phyloP scores from a whole-genome alignment of 2,888 invertebrate genomes.

The Dasypolia templi region DNA sequence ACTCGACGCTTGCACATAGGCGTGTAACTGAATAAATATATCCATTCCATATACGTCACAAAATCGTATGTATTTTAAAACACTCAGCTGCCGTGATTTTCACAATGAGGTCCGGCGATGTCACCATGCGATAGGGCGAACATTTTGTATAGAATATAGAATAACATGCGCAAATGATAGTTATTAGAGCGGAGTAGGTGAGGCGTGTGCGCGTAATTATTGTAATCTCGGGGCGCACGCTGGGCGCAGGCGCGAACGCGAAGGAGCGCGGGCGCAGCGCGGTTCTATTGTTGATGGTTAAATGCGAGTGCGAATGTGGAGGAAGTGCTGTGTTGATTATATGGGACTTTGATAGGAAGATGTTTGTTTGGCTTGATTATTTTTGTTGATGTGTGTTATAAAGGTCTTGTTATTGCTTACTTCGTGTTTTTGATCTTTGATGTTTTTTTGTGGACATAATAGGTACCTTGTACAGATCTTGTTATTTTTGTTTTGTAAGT shows the following conservation, averaged over 20 bases:
- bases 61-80: slow-evolving; percentile 39
- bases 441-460: background rate
- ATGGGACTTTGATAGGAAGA: slow-evolving; percentile 24
- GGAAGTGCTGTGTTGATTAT: slow-evolving; percentile 47
- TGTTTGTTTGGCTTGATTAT: slow-evolving; percentile 20
- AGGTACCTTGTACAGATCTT: background rate
- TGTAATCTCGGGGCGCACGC: slow-evolving; percentile 84
- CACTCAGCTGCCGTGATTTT: slow-evolving; percentile 56
- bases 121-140: slow-evolving; percentile 81
- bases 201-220: slow-evolving; percentile 88
- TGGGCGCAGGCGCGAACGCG: slow-evolving; percentile 56
- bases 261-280: slow-evolving; percentile 66
- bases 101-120: slow-evolving; percentile 71
- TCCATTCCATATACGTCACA: slow-evolving; percentile 47
- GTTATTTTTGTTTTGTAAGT: background rate
- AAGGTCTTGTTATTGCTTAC: background rate
- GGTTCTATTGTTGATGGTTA: slow-evolving; percentile 60
- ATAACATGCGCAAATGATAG: slow-evolving; percentile 89
- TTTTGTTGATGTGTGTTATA: background rate
- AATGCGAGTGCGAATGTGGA: slow-evolving; percentile 41
- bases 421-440: background rate
- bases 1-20: slow-evolving; percentile 11
- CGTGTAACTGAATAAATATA: slow-evolving; percentile 56
- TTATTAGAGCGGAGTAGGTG: slow-evolving; percentile 85
- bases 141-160: slow-evolving; percentile 87